Conservation (phyloP, 2,113 vertebrate genomes). For the Pachycephala philippinensis region DNA sequence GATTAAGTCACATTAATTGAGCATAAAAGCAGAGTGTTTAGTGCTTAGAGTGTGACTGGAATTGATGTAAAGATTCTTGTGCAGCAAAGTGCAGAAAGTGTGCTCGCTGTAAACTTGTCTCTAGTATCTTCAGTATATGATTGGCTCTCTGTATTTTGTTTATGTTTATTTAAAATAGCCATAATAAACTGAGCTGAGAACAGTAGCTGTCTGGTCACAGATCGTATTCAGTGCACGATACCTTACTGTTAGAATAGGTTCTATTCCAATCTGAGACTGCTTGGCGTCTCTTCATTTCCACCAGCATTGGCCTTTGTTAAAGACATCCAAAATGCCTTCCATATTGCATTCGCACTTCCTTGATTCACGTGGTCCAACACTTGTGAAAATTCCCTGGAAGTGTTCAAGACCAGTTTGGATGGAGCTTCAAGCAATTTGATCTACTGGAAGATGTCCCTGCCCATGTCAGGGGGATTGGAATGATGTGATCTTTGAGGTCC, state of each 20-base stretch:
- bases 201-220: not conserved
- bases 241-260: not conserved
- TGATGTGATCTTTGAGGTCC: not conserved
- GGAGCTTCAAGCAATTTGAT: not conserved
- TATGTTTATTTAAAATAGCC: not conserved
- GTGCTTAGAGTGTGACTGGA: not conserved
- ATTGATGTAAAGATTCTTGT: not conserved
- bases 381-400: not conserved
- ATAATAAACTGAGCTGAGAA: not conserved
- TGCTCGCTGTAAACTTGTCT: not conserved
- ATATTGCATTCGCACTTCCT: not conserved
- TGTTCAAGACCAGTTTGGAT: not conserved
- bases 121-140: not conserved
- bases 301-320: not conserved
- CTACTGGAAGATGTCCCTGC: not conserved
- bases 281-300: not conserved
- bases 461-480: not conserved
- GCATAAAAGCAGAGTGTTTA: not conserved
- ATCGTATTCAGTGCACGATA: not conserved
- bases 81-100: not conserved
- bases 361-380: not conserved
- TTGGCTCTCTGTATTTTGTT: not conserved
- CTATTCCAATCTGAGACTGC: not conserved
- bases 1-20: constrained; percentile 19
- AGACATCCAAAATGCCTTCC: not conserved